Base-by-base conservation (phyloP, 92 coral and sea anemone genomes). In the Blastomussa wellsi region DNA sequence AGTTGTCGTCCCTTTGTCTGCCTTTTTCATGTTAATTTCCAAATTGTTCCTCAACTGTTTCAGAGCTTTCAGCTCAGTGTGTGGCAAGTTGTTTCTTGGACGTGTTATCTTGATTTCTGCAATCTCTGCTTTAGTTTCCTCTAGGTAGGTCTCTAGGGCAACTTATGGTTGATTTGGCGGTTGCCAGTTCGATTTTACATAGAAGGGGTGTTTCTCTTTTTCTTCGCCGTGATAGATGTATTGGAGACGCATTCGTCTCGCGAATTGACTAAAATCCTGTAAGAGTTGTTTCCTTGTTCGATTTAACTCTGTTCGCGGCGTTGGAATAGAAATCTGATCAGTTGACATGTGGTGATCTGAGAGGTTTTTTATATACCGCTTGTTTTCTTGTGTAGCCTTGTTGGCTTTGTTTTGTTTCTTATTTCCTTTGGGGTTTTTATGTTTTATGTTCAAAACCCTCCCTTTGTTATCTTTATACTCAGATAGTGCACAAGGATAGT, bases 191-290 rank as follows among this genome's bases (percentile, higher is more conserved):
- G 92, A 89, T 64, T 84, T 84, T 44, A 74, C 83, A 53, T 76
- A 82, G 89, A 84, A 89, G n/a, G 79, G 86, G 53, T 85, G 92
- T 69, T 77, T 79, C 79, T 78, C 81, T 26, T 44, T 88, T n/a
- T 53, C 69, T 81, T 81, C 41, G 62, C 72, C 72, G 48, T 78
- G 74, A 31, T 72, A 87, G 24, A 37, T 77, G 44, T 77, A 77
- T 65, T 32, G 67, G 13, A 85, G 71, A 33, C 77, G 74, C 60
- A 62, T 67, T 32, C 74, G 33, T 67, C 88, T 44, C 19, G 89
- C 89, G 49, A 85, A 85, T 53, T 78, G 72, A 47, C 78, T 85
- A 17, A 85, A 85, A 52, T 85, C 84, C 28, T 19, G 39, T 5
- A 85, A 5, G n/a, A 85, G 65, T 42, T 72, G 77, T 44, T 44